phyloP scores from a whole-genome alignment of 2,113 vertebrate species.

The Jaculus jaculus region DNA sequence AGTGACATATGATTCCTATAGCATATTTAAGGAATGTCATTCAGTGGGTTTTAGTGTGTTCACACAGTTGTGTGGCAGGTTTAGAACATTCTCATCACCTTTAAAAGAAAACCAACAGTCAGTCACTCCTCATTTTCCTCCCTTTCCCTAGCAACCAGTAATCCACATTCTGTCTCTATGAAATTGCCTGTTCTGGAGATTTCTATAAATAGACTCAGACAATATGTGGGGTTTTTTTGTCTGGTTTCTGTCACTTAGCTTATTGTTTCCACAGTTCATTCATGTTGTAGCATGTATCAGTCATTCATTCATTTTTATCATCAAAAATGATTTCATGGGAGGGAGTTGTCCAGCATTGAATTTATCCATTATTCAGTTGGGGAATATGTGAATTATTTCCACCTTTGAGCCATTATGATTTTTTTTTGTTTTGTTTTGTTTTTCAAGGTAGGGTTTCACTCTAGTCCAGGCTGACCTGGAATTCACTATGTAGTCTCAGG shows the following conservation, averaged over 20 bases:
- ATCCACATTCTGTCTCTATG: slow-evolving; percentile 3
- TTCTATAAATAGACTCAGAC: slow-evolving; percentile 26
- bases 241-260: neutral
- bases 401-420: neutral
- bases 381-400: neutral
- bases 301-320: slow-evolving; percentile 4
- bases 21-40: neutral
- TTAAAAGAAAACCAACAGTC: neutral
- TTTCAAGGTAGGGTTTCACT: too few species aligned
- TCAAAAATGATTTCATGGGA: neutral
- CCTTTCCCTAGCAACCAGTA: neutral
- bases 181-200: neutral
- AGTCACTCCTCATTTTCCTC: neutral
- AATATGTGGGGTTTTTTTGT: neutral
- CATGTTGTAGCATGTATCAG: neutral
- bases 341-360: neutral
- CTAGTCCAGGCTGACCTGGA: too few species aligned
- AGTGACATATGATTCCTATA: slow-evolving; percentile 18
- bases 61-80: neutral
- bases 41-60: neutral
- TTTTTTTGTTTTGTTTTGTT: too few species aligned
- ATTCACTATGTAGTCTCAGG: too few species aligned
- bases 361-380: neutral
- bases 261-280: slow-evolving; percentile 1
- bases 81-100: slow-evolving; percentile 4